Evolutionary conservation across 2,113 vertebrate species (phyloP).

Genomic region (Meriones unguiculatus): DNA sequence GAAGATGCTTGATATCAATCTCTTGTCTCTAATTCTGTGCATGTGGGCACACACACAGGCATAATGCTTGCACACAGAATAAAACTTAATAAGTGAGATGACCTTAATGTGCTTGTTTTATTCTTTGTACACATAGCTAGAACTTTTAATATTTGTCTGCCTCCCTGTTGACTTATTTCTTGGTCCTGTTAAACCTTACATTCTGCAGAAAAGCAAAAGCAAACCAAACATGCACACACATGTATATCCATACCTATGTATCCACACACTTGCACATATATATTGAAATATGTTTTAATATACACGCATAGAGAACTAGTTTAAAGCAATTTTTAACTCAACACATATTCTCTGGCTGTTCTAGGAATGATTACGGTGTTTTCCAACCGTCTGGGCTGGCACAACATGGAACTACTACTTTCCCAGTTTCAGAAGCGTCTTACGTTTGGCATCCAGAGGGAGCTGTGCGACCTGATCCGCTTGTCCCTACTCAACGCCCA

Average conservation of each 20-base stretch:
- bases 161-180: background rate
- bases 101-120: background rate
- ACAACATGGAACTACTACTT: constrained; percentile 97
- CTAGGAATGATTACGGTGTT: constrained; percentile 98
- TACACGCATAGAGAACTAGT: constrained; percentile 25
- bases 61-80: background rate
- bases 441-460: constrained; percentile 96
- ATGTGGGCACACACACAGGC: no score
- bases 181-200: background rate
- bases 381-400: constrained; percentile 96
- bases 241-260: background rate
- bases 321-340: constrained; percentile 56
- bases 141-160: background rate
- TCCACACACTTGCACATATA: background rate
- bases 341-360: constrained; percentile 71
- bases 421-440: constrained; percentile 98
- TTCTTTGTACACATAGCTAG: background rate
- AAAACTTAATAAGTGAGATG: constrained; percentile 10
- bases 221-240: background rate
- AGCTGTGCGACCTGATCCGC: constrained; percentile 96
- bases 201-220: background rate
- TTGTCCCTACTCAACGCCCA: constrained; percentile 95
- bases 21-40: background rate
- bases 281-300: background rate
- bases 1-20: background rate